These are phyloP conservation scores for Drosophila funebris DNA, from an alignment of 1,140 invertebrate species.

Conservation along the genomic window DNA sequence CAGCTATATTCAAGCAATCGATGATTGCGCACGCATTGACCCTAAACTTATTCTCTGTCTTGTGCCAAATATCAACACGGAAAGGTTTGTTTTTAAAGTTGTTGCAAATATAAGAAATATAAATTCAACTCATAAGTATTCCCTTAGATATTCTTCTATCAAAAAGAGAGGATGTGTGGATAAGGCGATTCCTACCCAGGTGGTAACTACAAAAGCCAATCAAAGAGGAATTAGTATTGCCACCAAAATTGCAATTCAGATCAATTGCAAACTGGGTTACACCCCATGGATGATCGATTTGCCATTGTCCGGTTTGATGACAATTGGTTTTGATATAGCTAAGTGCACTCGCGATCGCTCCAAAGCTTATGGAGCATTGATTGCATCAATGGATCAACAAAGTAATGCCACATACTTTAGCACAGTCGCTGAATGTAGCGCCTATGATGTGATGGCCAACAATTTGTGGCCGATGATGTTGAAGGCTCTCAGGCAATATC, in stretches of 20 bases:
- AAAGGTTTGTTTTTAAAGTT: constrained; percentile 84
- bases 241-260: constrained; percentile 94
- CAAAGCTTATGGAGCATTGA: constrained; percentile 90
- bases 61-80: constrained; percentile 88
- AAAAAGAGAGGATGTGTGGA: constrained; percentile 94
- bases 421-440: constrained; percentile 86
- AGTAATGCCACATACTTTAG: constrained; percentile 84
- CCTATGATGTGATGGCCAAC: constrained; percentile 89
- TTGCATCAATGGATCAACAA: constrained; percentile 90
- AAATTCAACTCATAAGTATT: neutral
- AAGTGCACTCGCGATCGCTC: constrained; percentile 88
- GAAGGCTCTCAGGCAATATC: constrained; percentile 86
- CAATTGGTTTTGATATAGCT: constrained; percentile 95
- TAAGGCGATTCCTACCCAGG: constrained; percentile 89
- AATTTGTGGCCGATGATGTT: constrained; percentile 87
- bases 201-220: constrained; percentile 86
- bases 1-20: constrained; percentile 86
- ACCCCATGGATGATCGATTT: constrained; percentile 92
- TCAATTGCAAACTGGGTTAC: constrained; percentile 96
- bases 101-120: neutral
- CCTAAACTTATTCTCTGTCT: constrained; percentile 88
- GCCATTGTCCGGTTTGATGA: constrained; percentile 89
- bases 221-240: too few relatives aligned
- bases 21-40: constrained; percentile 85
- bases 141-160: constrained; percentile 84